A percentile compares a stretch with the other conserved stretches of the same genome.
Conservation (phyloP, 30 jellyfish, hydroid and myxozoan species). For the Hydra vulgaris region DNA sequence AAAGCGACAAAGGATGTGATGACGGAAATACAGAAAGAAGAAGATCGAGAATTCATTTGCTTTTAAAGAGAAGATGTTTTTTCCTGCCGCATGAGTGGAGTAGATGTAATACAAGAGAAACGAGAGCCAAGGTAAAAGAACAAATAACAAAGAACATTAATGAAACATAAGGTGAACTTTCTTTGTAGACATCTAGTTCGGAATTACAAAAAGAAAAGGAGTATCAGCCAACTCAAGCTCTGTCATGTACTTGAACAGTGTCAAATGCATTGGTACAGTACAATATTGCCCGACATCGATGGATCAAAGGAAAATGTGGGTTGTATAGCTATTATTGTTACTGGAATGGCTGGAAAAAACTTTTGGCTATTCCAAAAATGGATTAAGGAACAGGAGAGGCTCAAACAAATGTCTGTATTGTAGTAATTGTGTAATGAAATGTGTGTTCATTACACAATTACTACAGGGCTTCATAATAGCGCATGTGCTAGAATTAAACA, state of each 20-base stretch:
- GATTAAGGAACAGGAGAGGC: neutral
- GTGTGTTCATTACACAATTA: neutral
- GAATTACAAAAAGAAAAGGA: too few species aligned
- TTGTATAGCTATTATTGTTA: neutral
- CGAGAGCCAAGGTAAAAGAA: too few species aligned
- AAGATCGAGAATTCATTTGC: neutral
- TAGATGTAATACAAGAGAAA: too few species aligned
- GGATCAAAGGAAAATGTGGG: neutral
- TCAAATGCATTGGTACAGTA: neutral
- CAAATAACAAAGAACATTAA: too few species aligned
- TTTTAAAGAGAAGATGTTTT: neutral
- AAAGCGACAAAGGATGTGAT: neutral
- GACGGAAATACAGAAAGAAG: neutral
- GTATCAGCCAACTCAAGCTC: too few species aligned
- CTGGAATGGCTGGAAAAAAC: neutral
- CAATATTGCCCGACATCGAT: neutral
- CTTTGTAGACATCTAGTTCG: too few species aligned
- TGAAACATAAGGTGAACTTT: too few species aligned
- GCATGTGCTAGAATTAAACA: neutral
- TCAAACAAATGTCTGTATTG: neutral
- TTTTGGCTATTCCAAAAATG: neutral
- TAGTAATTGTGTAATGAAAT: neutral
- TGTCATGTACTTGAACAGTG: too few species aligned
- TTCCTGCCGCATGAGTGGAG: too few species aligned
- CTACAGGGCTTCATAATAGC: neutral